These are phyloP conservation scores for Adelphocoris suturalis DNA, from an alignment of 2,888 invertebrate species.

Conservation along the genomic window DNA sequence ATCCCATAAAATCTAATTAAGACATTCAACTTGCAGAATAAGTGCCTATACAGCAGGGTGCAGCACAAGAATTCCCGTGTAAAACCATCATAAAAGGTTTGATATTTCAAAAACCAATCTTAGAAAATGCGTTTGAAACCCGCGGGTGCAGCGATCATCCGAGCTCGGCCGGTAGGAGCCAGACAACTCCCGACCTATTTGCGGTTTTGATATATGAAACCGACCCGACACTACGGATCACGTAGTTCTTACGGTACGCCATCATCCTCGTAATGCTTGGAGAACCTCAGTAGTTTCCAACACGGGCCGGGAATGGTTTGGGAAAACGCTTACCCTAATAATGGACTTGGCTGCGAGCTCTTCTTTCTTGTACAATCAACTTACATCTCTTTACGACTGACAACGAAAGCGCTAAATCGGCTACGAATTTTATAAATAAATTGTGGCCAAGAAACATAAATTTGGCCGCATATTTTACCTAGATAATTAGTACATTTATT, in stretches of 20 bases:
- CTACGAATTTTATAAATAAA: too few species aligned
- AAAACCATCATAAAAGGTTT: background rate
- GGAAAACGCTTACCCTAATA: background rate
- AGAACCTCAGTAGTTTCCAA: slow-evolving; percentile 36
- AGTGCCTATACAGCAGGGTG: too few species aligned
- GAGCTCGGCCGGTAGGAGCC: background rate
- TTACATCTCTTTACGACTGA: too few species aligned
- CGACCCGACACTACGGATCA: slow-evolving; percentile 1
- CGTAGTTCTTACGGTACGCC: background rate
- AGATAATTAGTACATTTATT: too few species aligned
- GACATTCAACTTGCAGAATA: too few species aligned
- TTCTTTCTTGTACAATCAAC: background rate
- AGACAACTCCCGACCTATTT: slow-evolving; percentile 27
- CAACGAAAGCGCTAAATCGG: too few species aligned
- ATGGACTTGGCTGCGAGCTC: background rate
- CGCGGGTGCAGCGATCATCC: background rate
- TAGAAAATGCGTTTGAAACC: background rate
- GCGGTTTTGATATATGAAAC: slow-evolving; percentile 19
- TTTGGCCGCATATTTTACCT: too few species aligned
- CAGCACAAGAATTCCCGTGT: background rate
- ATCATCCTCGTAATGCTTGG: background rate
- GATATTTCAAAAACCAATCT: background rate
- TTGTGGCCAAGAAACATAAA: too few species aligned
- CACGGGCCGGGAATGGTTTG: background rate
- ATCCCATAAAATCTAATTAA: too few species aligned